A percentile compares a stretch with the other conserved stretches of the same genome.
Conservation (phyloP, 2,797 vertebrate species). For the Premnoplex brunnescens region DNA sequence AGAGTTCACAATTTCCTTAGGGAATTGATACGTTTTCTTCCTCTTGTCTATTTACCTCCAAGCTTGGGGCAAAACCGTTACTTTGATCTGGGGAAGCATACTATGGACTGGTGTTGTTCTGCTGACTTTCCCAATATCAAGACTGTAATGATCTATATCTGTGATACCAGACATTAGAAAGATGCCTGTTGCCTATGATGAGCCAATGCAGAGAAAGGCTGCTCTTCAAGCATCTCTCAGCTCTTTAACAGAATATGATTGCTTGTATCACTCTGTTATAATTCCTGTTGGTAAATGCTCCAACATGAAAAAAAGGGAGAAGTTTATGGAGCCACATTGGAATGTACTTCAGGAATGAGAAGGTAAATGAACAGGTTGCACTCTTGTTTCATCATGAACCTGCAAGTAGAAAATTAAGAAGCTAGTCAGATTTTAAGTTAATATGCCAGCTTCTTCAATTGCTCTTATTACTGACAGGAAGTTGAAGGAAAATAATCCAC, state of each 20-base stretch:
- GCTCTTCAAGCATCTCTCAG: background rate
- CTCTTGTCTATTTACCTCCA: background rate
- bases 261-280: background rate
- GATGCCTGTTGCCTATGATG: background rate
- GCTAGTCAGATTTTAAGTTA: background rate
- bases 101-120: background rate
- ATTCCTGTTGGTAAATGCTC: background rate
- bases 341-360: background rate
- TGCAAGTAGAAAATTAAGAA: background rate
- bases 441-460: background rate
- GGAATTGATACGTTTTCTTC: background rate
- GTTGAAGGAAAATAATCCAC: background rate
- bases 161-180: background rate
- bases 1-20: rapidly evolving
- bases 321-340: background rate
- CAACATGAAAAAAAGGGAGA: background rate
- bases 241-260: background rate
- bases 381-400: background rate
- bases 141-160: background rate
- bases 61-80: background rate
- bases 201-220: background rate
- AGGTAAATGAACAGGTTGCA: background rate
- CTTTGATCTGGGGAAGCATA: background rate
- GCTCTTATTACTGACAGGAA: background rate
- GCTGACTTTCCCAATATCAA: background rate